phyloP scores from a whole-genome alignment of 1,140 invertebrate species.

The Eriocheir sinensis region DNA sequence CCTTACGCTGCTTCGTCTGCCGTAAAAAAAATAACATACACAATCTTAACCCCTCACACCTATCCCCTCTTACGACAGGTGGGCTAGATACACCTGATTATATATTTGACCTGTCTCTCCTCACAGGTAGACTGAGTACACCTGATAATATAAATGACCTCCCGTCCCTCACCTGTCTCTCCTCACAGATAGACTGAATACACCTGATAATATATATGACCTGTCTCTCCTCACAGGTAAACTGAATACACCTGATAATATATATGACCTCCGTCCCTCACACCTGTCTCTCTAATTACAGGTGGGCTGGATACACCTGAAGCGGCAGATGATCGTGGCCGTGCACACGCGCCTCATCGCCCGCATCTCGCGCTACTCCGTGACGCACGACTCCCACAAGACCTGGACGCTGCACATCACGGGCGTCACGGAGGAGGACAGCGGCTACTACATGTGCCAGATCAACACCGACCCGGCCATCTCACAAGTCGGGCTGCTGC shows the following conservation, averaged over 20 bases:
- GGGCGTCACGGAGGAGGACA: constrained; percentile 94
- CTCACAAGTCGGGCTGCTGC: constrained; percentile 94
- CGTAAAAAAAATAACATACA: too few relatives aligned
- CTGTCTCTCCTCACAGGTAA: too few relatives aligned
- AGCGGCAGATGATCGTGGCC: constrained; percentile 94
- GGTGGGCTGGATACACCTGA: constrained; percentile 97
- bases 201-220: too few relatives aligned
- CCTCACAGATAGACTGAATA: too few relatives aligned
- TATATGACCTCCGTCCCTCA: not conserved
- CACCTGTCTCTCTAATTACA: constrained; percentile 81
- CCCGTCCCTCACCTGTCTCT: not conserved
- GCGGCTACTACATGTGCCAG: constrained; percentile 93
- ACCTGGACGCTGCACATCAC: constrained; percentile 93
- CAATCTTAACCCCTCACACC: too few relatives aligned
- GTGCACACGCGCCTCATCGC: constrained; percentile 95
- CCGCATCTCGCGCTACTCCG: constrained; percentile 91
- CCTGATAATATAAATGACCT: not conserved
- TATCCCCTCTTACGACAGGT: too few relatives aligned
- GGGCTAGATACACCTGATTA: too few relatives aligned
- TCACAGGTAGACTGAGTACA: too few relatives aligned
- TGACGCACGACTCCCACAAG: constrained; percentile 94
- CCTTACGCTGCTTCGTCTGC: too few relatives aligned
- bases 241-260: too few relatives aligned
- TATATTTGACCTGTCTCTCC: too few relatives aligned
- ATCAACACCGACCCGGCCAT: constrained; percentile 98